Conservation (phyloP, 1,140 invertebrate species). For the Monochamus saltuarius region DNA sequence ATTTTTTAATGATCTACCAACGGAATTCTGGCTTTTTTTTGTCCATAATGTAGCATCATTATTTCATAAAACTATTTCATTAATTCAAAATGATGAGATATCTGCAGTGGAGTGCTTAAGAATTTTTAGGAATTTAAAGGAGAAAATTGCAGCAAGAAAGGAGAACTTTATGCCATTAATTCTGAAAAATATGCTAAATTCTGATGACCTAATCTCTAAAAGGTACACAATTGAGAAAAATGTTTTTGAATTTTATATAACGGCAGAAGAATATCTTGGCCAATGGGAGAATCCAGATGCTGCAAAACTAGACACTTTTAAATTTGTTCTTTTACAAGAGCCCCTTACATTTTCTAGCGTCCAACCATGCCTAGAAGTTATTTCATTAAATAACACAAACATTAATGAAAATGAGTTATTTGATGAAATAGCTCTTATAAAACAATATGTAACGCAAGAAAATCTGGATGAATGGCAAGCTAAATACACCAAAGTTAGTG, state of each 20-base stretch:
- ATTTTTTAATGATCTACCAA: slow-evolving; percentile 21
- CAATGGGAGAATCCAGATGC: too few species aligned
- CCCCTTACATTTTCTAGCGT: neutral
- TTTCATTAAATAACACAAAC: neutral
- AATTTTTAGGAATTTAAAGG: slow-evolving; percentile 5
- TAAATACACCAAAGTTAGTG: neutral
- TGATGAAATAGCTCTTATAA: slow-evolving; percentile 13
- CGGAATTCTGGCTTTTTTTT: slow-evolving; percentile 24
- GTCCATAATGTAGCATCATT: slow-evolving; percentile 20
- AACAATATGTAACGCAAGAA: slow-evolving; percentile 14
- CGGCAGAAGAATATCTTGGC: too few species aligned
- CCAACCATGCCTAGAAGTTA: neutral
- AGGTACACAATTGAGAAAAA: too few species aligned
- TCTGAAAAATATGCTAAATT: too few species aligned
- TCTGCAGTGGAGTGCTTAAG: slow-evolving; percentile 8
- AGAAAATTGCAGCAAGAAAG: neutral
- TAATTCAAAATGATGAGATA: slow-evolving; percentile 11
- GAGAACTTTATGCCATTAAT: slow-evolving; percentile 3
- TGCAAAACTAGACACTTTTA: too few species aligned
- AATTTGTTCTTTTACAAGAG: neutral
- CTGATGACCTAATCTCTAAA: too few species aligned
- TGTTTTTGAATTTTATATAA: too few species aligned
- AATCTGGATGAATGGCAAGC: slow-evolving; percentile 4
- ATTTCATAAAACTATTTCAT: slow-evolving; percentile 20
- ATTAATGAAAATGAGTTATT: slow-evolving; percentile 22